A percentile compares a stretch with the other conserved stretches of the same genome.
phyloP scores from a whole-genome alignment of 2,113 vertebrate genomes.

The Struthidea cinerea region DNA sequence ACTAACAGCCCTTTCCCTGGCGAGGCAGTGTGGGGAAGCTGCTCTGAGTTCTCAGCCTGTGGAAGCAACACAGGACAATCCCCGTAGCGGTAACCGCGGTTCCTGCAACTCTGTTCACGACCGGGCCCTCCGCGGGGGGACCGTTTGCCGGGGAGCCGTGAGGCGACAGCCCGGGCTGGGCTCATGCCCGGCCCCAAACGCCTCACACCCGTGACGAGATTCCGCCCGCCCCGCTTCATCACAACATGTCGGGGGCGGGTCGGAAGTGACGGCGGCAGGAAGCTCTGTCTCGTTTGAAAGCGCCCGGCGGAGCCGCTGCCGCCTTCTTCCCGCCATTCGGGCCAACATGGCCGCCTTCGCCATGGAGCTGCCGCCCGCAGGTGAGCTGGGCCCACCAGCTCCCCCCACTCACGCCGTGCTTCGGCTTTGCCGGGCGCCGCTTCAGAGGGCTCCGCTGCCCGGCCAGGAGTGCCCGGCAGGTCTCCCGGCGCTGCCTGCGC shows the following conservation, averaged over 20 bases:
- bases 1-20: not conserved
- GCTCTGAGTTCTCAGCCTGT: fast-evolving
- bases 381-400: not conserved
- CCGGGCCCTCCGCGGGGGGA: not conserved
- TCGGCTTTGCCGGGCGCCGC: not conserved
- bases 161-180: fast-evolving
- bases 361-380: slow-evolving; percentile 56
- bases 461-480: not conserved
- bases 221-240: fast-evolving
- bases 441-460: not conserved
- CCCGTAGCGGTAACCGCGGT: fast-evolving
- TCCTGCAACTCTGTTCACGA: fast-evolving
- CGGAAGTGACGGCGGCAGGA: slow-evolving; percentile 53
- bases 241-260: fast-evolving
- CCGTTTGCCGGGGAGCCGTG: not conserved
- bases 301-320: fast-evolving
- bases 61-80: no score
- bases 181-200: fast-evolving
- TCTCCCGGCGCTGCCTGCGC: no score
- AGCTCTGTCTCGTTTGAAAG: slow-evolving; percentile 62
- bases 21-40: fast-evolving
- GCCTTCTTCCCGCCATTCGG: not conserved
- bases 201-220: fast-evolving
- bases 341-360: slow-evolving; percentile 55
- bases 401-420: fast-evolving